Evolutionary conservation across 2,797 vertebrate genomes (phyloP).

Genomic region (Takifugu rubripes): DNA sequence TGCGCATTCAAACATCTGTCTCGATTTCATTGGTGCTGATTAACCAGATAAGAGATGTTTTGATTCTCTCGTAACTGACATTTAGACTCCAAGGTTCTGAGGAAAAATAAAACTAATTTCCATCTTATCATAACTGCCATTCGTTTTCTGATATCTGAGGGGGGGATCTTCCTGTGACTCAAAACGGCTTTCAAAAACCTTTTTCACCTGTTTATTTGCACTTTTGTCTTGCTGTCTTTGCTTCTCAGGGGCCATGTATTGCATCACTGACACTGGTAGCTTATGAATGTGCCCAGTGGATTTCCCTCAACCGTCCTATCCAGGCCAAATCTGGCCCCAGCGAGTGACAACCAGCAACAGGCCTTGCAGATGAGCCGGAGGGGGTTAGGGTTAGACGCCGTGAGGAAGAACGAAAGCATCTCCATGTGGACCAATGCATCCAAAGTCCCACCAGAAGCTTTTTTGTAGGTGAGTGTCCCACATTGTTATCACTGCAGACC

Average conservation of each 20-base stretch:
- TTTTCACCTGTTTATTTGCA: neutral
- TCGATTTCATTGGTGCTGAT: too few relatives aligned
- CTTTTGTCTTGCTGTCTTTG: slow-evolving; percentile 10
- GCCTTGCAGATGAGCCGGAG: slow-evolving; percentile 27
- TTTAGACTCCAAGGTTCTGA: too few relatives aligned
- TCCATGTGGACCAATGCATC: slow-evolving; percentile 87
- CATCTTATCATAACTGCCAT: too few relatives aligned
- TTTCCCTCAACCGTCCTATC: slow-evolving; percentile 87
- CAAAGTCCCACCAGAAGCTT: slow-evolving; percentile 87
- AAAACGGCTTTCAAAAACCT: slow-evolving; percentile 39
- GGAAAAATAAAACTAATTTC: too few relatives aligned
- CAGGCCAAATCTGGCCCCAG: slow-evolving; percentile 84
- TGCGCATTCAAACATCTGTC: neutral
- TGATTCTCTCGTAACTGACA: too few relatives aligned
- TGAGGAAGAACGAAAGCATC: slow-evolving; percentile 57
- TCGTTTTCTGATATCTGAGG: neutral
- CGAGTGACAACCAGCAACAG: slow-evolving; percentile 44
- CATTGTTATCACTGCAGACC: neutral
- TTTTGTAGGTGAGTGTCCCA: slow-evolving; percentile 87
- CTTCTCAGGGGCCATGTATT: slow-evolving; percentile 83
- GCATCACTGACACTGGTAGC: slow-evolving; percentile 86
- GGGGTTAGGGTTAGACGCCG: slow-evolving; percentile 35
- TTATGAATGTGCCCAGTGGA: slow-evolving; percentile 86
- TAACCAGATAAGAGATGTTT: neutral
- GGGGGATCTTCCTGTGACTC: slow-evolving; percentile 60